phyloP scores from a whole-genome alignment of 2,888 invertebrate genomes.

The Actias luna region DNA sequence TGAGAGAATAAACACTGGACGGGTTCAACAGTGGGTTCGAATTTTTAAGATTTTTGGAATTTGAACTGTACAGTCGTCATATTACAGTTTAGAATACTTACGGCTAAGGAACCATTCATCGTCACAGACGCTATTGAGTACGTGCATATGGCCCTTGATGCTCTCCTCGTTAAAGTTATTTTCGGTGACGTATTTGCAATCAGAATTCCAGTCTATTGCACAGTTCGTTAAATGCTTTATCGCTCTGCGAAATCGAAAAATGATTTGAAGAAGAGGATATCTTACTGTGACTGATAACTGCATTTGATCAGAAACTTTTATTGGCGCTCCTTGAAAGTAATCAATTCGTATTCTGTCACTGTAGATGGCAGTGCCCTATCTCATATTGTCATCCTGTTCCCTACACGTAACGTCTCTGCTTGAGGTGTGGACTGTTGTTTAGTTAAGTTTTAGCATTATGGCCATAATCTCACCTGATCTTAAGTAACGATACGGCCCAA shows the following conservation, averaged over 20 bases:
- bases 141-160: conserved; percentile 67
- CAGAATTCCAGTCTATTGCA: conserved; percentile 68
- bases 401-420: no score
- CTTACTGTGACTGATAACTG: background rate
- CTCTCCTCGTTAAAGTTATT: conserved; percentile 66
- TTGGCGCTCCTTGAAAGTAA: no score
- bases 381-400: no score
- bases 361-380: no score
- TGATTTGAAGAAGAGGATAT: background rate
- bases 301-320: no score
- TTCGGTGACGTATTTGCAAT: conserved; percentile 65
- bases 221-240: conserved; percentile 61
- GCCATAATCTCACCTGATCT: no score
- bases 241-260: conserved; percentile 41
- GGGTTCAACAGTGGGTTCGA: background rate
- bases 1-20: background rate
- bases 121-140: conserved; percentile 59
- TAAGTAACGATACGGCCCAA: no score
- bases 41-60: background rate
- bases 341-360: no score
- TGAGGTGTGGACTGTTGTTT: no score
- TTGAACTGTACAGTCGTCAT: background rate
- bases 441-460: no score
- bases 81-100: conserved; percentile 33
- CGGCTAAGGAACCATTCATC: conserved; percentile 57